Conservation (phyloP, 2,113 vertebrate species). For the Amphiprion ocellaris region DNA sequence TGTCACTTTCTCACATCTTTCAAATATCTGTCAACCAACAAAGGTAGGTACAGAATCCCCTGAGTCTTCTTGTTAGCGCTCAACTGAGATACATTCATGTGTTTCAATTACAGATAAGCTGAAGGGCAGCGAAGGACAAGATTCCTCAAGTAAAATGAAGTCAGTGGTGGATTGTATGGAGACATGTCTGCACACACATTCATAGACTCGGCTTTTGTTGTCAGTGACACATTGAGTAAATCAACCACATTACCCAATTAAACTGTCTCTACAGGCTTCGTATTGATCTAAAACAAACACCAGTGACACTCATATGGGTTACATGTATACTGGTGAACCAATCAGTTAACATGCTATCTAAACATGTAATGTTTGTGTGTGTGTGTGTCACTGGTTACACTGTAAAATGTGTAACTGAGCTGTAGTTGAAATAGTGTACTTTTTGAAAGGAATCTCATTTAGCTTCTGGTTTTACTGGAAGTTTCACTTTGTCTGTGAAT, state of each 20-base stretch:
- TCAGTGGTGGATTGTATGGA: conserved; percentile 1
- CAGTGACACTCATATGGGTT: conserved; percentile 2
- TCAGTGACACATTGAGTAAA: conserved; percentile 34
- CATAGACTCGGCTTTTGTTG: background rate
- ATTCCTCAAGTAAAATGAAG: conserved; percentile 9
- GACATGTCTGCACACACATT: conserved; percentile 7
- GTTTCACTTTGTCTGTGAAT: too few relatives aligned
- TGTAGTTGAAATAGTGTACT: too few relatives aligned
- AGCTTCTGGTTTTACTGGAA: too few relatives aligned
- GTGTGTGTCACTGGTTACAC: too few relatives aligned
- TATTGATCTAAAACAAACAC: conserved; percentile 36
- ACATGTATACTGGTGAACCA: background rate
- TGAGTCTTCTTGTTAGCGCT: background rate
- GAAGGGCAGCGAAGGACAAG: conserved; percentile 39
- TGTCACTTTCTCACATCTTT: conserved; percentile 25
- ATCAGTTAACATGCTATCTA: background rate
- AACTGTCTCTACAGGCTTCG: background rate
- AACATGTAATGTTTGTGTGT: conserved; percentile 4
- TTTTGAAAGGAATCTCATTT: too few relatives aligned
- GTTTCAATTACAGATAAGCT: conserved; percentile 29
- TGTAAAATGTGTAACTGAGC: too few relatives aligned
- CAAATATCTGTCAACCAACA: background rate
- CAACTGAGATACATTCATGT: conserved; percentile 1
- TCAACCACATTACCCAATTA: conserved; percentile 20
- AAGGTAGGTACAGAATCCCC: conserved; percentile 1